Evolutionary conservation across 2,797 vertebrate genomes (phyloP).

Genomic region (Onychomys leucogaster): DNA sequence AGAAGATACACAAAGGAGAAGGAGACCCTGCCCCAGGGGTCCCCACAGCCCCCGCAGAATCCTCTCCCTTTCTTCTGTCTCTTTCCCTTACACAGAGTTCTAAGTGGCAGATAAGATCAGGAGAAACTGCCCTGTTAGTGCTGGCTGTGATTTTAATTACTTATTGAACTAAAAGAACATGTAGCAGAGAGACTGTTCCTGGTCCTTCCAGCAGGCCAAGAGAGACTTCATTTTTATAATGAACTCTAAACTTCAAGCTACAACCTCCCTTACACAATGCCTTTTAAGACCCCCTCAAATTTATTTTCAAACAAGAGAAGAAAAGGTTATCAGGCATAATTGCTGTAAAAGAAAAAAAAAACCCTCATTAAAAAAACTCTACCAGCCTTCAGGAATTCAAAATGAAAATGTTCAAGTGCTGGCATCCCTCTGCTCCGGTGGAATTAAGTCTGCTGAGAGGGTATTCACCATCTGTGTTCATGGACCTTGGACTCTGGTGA

Average conservation of each 20-base stretch:
- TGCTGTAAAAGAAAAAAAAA: slow-evolving; percentile 48
- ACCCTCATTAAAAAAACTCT: slow-evolving; percentile 61
- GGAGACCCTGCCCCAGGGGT: too few species aligned
- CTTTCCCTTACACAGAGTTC: slow-evolving; percentile 44
- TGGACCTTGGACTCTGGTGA: background rate
- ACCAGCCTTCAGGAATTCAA: slow-evolving; percentile 52
- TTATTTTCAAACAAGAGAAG: slow-evolving; percentile 73
- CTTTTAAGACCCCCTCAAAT: slow-evolving; percentile 64
- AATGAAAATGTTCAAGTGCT: slow-evolving; percentile 13
- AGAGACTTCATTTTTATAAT: slow-evolving; percentile 42
- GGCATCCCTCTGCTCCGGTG: background rate
- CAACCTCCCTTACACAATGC: slow-evolving; percentile 1
- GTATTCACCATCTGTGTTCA: background rate
- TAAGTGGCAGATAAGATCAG: slow-evolving; percentile 57
- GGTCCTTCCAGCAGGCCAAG: slow-evolving; percentile 13
- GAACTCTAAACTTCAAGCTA: slow-evolving; percentile 43
- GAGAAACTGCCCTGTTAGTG: slow-evolving; percentile 39
- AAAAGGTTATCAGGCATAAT: slow-evolving; percentile 58
- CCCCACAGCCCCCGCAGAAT: background rate
- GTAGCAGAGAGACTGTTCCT: slow-evolving; percentile 16
- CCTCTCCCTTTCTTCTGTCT: background rate
- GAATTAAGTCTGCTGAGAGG: background rate
- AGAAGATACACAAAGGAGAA: background rate
- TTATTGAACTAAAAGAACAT: slow-evolving; percentile 63
- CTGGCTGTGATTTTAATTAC: slow-evolving; percentile 74